A percentile compares a stretch with the other conserved stretches of the same genome.
These are phyloP conservation scores for Mactromeris polynyma DNA, from an alignment of 2,888 invertebrate species.

Conservation along the genomic window DNA sequence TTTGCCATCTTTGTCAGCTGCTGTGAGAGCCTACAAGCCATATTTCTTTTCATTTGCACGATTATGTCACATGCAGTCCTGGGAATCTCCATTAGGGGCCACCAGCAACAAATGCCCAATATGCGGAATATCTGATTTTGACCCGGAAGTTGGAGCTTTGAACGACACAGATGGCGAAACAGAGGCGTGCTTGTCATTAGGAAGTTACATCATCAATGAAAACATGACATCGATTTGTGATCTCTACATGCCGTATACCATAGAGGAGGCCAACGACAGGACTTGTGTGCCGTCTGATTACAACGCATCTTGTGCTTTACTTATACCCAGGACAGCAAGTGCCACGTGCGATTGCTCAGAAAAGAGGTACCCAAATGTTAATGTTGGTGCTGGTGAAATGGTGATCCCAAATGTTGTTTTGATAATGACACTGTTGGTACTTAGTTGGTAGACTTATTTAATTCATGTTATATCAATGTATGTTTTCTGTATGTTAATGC, in stretches of 20 bases:
- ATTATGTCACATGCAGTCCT: slow-evolving; percentile 55
- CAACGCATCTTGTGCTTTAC: slow-evolving; percentile 30
- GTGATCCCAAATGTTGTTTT: slow-evolving; percentile 4
- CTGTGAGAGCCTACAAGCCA: slow-evolving; percentile 30
- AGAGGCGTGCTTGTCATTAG: slow-evolving; percentile 2
- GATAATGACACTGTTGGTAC: not conserved
- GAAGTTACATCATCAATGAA: slow-evolving; percentile 21
- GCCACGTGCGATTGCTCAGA: slow-evolving; percentile 46
- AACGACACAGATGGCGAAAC: not conserved
- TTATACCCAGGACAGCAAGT: slow-evolving; percentile 32
- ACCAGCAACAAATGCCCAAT: slow-evolving; percentile 56
- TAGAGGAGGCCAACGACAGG: slow-evolving; percentile 26
- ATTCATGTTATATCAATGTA: not conserved
- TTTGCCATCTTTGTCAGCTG: slow-evolving; percentile 54
- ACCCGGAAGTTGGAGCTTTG: slow-evolving; percentile 1
- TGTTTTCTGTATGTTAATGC: too few species aligned
- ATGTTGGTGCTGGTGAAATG: slow-evolving; percentile 19
- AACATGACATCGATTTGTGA: slow-evolving; percentile 47
- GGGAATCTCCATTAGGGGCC: slow-evolving; percentile 50
- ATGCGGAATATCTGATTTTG: slow-evolving; percentile 56
- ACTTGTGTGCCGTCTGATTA: slow-evolving; percentile 47
- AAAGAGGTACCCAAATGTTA: not conserved
- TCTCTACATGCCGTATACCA: slow-evolving; percentile 40
- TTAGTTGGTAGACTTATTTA: not conserved
- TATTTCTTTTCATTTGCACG: slow-evolving; percentile 51